Evolutionary conservation across 2,113 vertebrate genomes (phyloP).

Genomic region (Microtus pennsylvanicus): DNA sequence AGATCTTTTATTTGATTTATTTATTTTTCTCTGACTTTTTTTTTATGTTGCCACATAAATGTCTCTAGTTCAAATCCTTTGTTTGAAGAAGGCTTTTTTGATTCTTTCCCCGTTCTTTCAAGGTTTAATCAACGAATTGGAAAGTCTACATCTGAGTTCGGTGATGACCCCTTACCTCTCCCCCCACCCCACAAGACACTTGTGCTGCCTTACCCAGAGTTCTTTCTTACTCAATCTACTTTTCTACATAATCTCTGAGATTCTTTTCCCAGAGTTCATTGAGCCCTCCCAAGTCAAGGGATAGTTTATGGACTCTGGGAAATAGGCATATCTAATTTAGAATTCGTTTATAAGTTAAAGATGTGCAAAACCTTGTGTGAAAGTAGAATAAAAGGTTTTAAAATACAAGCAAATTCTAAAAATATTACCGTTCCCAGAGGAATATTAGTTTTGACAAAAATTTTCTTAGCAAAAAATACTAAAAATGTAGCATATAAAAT

Average conservation of each 20-base stretch:
- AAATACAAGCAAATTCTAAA: not conserved
- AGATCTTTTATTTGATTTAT: not conserved
- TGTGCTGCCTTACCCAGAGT: not conserved
- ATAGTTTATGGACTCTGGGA: not conserved
- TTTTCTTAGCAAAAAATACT: not conserved
- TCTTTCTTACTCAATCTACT: not conserved
- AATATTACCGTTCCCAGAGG: not conserved
- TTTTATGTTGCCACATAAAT: not conserved
- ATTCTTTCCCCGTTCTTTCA: not conserved
- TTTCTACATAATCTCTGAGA: not conserved
- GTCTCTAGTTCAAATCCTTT: not conserved
- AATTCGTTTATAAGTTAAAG: not conserved
- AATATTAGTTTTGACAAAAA: not conserved
- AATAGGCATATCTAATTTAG: not conserved
- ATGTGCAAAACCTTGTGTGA: not conserved
- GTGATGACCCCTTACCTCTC: fast-evolving
- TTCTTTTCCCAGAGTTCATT: not conserved
- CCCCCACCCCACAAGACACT: not conserved
- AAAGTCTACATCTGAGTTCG: constrained; percentile 16
- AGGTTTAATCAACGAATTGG: constrained; percentile 29
- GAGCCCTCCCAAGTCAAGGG: not conserved
- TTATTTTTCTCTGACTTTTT: not conserved
- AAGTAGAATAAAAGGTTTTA: not conserved
- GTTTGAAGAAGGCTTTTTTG: not conserved
- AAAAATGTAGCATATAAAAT: not conserved